Conservation (phyloP, 2,888 invertebrate genomes). For the Nasonia oneida region DNA sequence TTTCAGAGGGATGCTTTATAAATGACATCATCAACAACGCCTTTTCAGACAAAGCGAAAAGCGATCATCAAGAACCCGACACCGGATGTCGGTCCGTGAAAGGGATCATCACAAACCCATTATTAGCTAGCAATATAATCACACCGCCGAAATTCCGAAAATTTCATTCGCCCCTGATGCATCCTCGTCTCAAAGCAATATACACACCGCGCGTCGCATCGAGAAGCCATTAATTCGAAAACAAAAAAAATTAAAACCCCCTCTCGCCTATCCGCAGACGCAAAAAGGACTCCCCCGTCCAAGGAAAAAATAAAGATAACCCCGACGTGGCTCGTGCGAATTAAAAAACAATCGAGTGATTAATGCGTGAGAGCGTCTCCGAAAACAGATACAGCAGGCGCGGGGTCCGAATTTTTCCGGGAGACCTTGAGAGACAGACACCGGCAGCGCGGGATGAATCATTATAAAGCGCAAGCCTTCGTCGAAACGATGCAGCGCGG, state of each 20-base stretch:
- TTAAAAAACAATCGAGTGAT: constrained; percentile 60
- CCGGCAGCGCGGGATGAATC: constrained; percentile 24
- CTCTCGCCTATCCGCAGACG: not conserved
- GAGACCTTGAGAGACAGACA: constrained; percentile 34
- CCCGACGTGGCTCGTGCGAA: constrained; percentile 24
- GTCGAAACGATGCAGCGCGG: constrained; percentile 6
- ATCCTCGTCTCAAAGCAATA: not conserved
- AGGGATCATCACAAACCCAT: constrained; percentile 32
- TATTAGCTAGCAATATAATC: constrained; percentile 24
- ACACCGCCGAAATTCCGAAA: constrained; percentile 13
- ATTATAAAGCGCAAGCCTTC: constrained; percentile 46
- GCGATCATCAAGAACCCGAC: not conserved
- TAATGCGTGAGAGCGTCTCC: constrained; percentile 44
- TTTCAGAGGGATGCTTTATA: not conserved
- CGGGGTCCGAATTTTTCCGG: constrained; percentile 51
- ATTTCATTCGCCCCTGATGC: constrained; percentile 24
- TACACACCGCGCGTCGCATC: constrained; percentile 14
- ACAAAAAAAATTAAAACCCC: not conserved
- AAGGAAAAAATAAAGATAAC: not conserved
- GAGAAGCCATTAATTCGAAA: constrained; percentile 40
- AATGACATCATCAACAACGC: not conserved
- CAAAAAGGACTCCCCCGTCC: not conserved
- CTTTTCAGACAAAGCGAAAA: not conserved
- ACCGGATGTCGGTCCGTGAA: not conserved
- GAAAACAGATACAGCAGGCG: constrained; percentile 6